Conservation (phyloP, 2,113 vertebrate genomes). For the Poecile atricapillus region DNA sequence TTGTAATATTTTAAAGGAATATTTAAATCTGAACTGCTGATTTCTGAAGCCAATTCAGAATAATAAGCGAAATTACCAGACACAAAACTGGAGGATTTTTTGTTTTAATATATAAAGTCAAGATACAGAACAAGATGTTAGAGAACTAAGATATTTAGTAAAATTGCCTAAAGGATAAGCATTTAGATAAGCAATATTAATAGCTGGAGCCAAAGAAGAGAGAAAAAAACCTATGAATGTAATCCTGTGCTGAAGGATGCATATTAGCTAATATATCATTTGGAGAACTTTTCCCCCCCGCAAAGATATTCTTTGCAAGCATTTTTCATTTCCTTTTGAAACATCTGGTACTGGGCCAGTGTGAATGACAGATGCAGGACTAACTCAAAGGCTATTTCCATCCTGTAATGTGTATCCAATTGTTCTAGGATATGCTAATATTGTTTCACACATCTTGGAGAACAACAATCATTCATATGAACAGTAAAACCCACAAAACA, state of each 20-base stretch:
- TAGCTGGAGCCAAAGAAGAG: background rate
- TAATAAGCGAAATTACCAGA: background rate
- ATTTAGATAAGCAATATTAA: conserved; percentile 6
- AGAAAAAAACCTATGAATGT: background rate
- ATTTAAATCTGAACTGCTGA: background rate
- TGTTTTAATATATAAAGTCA: background rate
- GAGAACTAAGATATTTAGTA: conserved; percentile 23
- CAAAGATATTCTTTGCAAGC: background rate
- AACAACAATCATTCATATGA: background rate
- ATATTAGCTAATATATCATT: background rate
- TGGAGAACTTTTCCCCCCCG: background rate
- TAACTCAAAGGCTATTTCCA: background rate
- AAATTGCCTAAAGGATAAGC: background rate
- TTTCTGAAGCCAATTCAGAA: background rate
- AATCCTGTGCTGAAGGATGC: background rate
- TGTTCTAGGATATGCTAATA: background rate
- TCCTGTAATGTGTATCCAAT: background rate
- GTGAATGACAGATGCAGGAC: background rate
- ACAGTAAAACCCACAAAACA: background rate
- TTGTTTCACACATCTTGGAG: background rate
- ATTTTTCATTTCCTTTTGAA: background rate
- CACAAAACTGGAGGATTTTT: background rate
- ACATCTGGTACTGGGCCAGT: background rate
- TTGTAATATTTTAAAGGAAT: background rate
- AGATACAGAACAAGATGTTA: conserved; percentile 9